These are phyloP conservation scores for Anser brachyrhynchus DNA, from an alignment of 2,113 vertebrate species.

Conservation along the genomic window DNA sequence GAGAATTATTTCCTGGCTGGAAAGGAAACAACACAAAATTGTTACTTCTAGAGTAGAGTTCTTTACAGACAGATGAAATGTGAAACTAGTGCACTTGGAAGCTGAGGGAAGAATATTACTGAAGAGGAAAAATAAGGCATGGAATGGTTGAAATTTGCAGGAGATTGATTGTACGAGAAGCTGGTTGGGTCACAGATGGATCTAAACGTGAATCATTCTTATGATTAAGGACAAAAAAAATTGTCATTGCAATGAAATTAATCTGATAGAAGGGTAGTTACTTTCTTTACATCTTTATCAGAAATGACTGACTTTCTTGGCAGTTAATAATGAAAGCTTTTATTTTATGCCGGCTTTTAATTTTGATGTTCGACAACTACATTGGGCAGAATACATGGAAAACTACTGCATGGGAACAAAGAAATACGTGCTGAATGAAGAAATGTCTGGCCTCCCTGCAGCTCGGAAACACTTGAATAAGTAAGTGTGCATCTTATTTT, in stretches of 20 bases:
- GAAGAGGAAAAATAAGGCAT: too few species aligned
- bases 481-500: constrained; percentile 72
- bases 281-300: not conserved
- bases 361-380: constrained; percentile 93
- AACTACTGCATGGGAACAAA: constrained; percentile 98
- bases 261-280: not conserved
- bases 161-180: not conserved
- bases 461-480: constrained; percentile 98
- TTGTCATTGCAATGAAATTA: not conserved
- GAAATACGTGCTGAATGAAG: constrained; percentile 96
- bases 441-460: constrained; percentile 95
- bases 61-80: too few species aligned
- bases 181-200: not conserved
- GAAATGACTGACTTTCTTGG: not conserved
- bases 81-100: too few species aligned
- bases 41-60: too few species aligned
- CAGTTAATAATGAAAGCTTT: not conserved
- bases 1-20: too few species aligned
- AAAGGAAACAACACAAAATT: too few species aligned
- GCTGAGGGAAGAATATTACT: too few species aligned
- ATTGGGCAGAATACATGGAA: constrained; percentile 99
- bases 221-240: not conserved
- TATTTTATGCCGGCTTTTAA: constrained; percentile 76
- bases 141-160: not conserved
- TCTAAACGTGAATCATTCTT: not conserved